phyloP scores from a whole-genome alignment of 2,113 vertebrate genomes.

The Aptenodytes forsteri region DNA sequence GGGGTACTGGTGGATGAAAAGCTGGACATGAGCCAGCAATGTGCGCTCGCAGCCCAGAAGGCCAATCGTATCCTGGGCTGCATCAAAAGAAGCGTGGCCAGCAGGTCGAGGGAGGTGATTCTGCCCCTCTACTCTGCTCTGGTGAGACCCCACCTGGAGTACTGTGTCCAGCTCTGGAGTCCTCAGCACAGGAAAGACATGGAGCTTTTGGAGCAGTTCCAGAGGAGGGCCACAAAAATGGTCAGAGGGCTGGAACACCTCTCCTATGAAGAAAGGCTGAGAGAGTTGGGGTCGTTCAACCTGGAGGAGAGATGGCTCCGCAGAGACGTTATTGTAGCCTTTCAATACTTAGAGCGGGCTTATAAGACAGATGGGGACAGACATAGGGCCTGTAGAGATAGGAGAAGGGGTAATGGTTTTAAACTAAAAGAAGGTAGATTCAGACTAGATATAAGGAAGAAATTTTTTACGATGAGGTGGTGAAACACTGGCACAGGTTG shows the following conservation, averaged over 20 bases:
- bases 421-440: background rate
- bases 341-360: background rate
- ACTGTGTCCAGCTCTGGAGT: rapidly evolving
- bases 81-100: background rate
- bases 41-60: background rate
- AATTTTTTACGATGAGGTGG: background rate
- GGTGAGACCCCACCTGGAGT: background rate
- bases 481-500: background rate
- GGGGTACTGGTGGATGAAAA: background rate
- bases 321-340: background rate
- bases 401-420: no score
- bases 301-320: background rate
- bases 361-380: background rate
- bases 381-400: background rate
- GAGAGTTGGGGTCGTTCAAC: background rate
- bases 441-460: background rate
- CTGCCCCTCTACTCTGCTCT: background rate
- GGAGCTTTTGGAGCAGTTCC: background rate
- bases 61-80: background rate
- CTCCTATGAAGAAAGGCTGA: background rate
- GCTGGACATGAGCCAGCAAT: background rate
- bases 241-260: background rate
- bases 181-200: background rate
- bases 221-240: no score
- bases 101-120: background rate